Conservation (phyloP, 2,113 vertebrate species). For the Pteronura brasiliensis region DNA sequence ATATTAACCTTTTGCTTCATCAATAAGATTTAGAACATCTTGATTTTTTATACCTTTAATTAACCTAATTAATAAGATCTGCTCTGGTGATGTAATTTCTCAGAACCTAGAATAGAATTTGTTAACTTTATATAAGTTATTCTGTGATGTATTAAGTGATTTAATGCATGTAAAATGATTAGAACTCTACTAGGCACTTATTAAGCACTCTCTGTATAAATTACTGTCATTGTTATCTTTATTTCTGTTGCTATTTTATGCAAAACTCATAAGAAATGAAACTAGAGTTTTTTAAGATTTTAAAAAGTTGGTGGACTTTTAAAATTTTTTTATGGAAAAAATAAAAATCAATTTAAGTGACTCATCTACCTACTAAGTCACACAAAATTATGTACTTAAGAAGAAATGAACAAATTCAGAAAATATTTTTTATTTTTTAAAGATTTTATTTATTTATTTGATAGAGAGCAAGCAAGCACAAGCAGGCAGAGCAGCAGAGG, state of each 20-base stretch:
- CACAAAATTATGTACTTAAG: background rate
- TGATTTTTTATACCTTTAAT: background rate
- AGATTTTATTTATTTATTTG: too few species aligned
- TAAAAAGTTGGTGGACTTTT: background rate
- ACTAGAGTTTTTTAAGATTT: background rate
- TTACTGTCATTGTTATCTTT: background rate
- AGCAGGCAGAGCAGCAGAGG: too few species aligned
- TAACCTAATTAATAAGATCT: background rate
- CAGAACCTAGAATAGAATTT: background rate
- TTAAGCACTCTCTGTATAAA: background rate
- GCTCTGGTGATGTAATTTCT: background rate
- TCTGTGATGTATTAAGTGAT: background rate
- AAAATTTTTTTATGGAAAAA: background rate
- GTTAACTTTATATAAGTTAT: background rate
- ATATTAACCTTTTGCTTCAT: slow-evolving; percentile 13
- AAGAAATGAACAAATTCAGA: background rate
- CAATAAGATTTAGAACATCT: background rate
- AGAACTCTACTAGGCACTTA: background rate
- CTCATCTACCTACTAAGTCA: background rate
- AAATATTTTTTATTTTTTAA: background rate
- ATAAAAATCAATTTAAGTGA: background rate
- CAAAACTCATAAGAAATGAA: background rate
- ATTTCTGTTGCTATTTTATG: background rate
- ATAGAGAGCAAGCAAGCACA: too few species aligned
- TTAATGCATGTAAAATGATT: background rate